A percentile compares a stretch with the other conserved stretches of the same genome.
phyloP scores from a whole-genome alignment of 2,888 invertebrate genomes.

The Cheilosia pagana region DNA sequence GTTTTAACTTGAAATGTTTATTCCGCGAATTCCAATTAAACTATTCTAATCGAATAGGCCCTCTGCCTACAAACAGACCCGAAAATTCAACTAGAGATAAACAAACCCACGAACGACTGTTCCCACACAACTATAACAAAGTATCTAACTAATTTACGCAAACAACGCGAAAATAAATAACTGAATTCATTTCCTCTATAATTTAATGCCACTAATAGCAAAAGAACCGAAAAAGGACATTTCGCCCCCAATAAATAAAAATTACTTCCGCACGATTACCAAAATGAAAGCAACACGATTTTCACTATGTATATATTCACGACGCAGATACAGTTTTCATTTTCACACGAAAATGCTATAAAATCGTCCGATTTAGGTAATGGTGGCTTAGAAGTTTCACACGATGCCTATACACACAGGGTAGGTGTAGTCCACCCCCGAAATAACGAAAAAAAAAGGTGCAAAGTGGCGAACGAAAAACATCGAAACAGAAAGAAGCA shows the following conservation, averaged over 20 bases:
- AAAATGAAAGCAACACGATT: slow-evolving; percentile 23
- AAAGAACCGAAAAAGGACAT: slow-evolving; percentile 23
- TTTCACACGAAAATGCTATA: slow-evolving; percentile 39
- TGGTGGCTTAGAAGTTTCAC: slow-evolving; percentile 20
- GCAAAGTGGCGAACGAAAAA: neutral
- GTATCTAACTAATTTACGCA: neutral
- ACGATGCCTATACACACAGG: slow-evolving; percentile 5
- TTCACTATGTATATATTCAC: neutral
- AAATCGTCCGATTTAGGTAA: slow-evolving; percentile 18
- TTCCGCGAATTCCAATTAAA: too few species aligned
- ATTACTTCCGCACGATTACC: slow-evolving; percentile 41
- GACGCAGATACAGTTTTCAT: slow-evolving; percentile 3
- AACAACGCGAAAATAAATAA: neutral
- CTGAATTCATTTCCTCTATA: slow-evolving; percentile 28
- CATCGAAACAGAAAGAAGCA: neutral
- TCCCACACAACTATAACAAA: too few species aligned
- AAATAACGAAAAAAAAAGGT: neutral
- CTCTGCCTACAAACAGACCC: too few species aligned
- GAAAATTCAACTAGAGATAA: too few species aligned
- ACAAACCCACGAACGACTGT: too few species aligned
- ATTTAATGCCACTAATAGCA: slow-evolving; percentile 11
- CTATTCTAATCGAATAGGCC: too few species aligned
- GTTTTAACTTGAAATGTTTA: too few species aligned
- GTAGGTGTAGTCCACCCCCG: neutral
- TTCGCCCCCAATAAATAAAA: slow-evolving; percentile 21